phyloP scores from a whole-genome alignment of 1,140 invertebrate species.

The Drosophila repleta region DNA sequence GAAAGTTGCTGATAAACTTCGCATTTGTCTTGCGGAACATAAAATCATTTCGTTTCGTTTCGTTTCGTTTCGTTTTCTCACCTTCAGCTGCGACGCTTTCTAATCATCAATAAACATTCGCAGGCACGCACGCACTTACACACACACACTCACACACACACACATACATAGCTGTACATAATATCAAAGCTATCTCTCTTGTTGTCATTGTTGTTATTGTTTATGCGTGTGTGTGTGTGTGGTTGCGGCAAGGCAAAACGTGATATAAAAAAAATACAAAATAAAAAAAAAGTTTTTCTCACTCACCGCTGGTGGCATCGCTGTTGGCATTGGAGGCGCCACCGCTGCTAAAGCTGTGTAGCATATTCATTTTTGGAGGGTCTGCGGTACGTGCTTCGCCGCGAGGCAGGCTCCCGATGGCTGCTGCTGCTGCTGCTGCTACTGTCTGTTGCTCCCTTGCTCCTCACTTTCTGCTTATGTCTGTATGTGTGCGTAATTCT shows the following conservation, averaged over 20 bases:
- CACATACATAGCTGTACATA: conserved; percentile 19
- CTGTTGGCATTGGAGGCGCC: conserved; percentile 60
- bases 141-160: conserved; percentile 1
- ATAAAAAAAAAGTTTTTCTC: conserved; percentile 46
- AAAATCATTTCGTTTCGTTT: conserved; percentile 76
- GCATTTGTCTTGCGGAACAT: conserved; percentile 38
- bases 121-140: conserved; percentile 25
- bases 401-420: conserved; percentile 14
- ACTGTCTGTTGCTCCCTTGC: conserved; percentile 5
- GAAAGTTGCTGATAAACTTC: conserved; percentile 46
- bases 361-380: conserved; percentile 69
- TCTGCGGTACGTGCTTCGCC: conserved; percentile 23
- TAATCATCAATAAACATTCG: conserved; percentile 59
- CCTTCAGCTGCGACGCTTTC: conserved; percentile 54
- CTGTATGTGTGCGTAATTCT: conserved; percentile 24
- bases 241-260: conserved; percentile 4
- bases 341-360: conserved; percentile 78
- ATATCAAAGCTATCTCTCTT: conserved; percentile 23
- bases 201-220: conserved; percentile 40
- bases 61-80: conserved; percentile 77
- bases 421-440: not conserved
- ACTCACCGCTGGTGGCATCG: conserved; percentile 76
- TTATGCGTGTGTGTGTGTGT: no score
- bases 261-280: conserved; percentile 6
- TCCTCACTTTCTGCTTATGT: conserved; percentile 14